A percentile compares a stretch with the other conserved stretches of the same genome.
These are phyloP conservation scores for Gambusia affinis DNA, from an alignment of 2,113 vertebrate species.

Conservation along the genomic window DNA sequence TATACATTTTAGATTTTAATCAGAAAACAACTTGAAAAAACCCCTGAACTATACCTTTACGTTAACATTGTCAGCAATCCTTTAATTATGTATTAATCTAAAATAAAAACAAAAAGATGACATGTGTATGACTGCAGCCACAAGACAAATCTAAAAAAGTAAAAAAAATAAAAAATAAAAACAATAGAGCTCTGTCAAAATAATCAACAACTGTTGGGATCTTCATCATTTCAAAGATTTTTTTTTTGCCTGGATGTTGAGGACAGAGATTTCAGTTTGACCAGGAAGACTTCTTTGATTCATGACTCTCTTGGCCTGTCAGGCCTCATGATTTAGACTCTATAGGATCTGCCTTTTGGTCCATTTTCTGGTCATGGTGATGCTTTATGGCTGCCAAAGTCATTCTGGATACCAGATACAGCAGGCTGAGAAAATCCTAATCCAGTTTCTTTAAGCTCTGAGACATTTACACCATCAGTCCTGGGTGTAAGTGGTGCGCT, in stretches of 20 bases:
- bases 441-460: constrained; percentile 29
- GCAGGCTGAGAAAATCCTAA: constrained; percentile 13
- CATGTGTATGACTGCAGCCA: background rate
- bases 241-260: background rate
- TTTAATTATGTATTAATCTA: background rate
- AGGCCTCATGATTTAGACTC: constrained; percentile 15
- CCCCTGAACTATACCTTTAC: background rate
- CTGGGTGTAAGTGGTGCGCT: constrained; percentile 21
- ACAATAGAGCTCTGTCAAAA: background rate
- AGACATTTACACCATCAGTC: constrained; percentile 8
- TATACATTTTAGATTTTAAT: too few species aligned
- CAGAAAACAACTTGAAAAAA: too few species aligned
- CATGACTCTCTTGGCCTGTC: constrained; percentile 3
- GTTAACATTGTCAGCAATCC: background rate
- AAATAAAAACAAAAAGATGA: background rate
- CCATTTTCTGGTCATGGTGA: constrained; percentile 17
- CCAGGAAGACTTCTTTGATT: background rate
- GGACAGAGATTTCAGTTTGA: background rate
- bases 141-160: background rate
- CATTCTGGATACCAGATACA: constrained; percentile 16
- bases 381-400: constrained; percentile 19
- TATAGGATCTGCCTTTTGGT: constrained; percentile 14
- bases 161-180: background rate
- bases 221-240: background rate
- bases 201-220: background rate